Base-by-base conservation (phyloP, 2,113 vertebrate genomes). In the Camelus dromedarius region DNA sequence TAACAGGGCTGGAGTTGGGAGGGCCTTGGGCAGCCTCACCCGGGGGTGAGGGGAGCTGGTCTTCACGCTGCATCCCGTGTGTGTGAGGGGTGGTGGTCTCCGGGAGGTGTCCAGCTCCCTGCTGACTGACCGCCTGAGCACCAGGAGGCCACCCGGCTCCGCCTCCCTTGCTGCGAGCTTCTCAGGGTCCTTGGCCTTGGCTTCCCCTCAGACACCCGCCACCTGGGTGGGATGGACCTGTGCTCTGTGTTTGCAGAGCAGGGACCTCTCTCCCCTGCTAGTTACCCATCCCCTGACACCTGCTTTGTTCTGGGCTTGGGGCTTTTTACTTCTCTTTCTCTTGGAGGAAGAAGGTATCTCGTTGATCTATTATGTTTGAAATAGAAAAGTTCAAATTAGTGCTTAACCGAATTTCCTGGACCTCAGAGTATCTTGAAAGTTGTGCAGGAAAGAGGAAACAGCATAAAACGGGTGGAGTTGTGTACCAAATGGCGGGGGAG, bases 401-500 rank as follows among this genome's bases (percentile, higher is more conserved):
- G 48, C 19, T 76, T 58, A 18, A 58, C 48, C 15, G 12, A 5
- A 15, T 67, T 86, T 75, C 19, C 14, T 22, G 15, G 46, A 16
- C 18, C 52, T 70, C 58, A 52, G 42, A 28, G 6, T 42, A 38
- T 22, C 72, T 70, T 22, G 72, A 8, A 28, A 46, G 38, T 79
- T 73, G 20, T 62, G 5, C 42, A 60, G 67, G 50, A 52, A 85
- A 79, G 64, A 85, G 28, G 30, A 38, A 6, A 46, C 14, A 62
- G 38, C 9, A 9, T 70, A 52, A 38, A 77, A 10, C 38, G 24
- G 26, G 16, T 5, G 4, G 15, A 28, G 18, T n/a, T 42, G 7
- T 0, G 26, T 2, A 1, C 12, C 19, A 15, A 16, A 6, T 8
- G 13, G 46, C 24, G 26, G 10, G 3, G 80, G 28, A 18, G 26